phyloP scores from a whole-genome alignment of 92 coral and sea anemone species.

The Zoanthus gigantus region DNA sequence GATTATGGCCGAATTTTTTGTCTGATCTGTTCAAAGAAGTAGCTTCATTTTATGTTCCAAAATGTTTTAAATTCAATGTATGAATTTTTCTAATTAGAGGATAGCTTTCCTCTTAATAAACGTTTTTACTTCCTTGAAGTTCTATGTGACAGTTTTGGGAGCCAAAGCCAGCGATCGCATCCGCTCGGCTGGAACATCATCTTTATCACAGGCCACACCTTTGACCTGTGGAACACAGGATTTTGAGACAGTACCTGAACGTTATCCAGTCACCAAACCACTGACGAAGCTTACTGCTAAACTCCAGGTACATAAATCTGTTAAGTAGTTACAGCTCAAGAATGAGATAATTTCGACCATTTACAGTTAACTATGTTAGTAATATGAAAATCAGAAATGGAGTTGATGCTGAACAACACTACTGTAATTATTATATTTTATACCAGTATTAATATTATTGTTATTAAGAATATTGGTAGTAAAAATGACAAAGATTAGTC shows the following conservation, averaged over 20 bases:
- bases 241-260: slow-evolving; percentile 67
- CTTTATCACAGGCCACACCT: slow-evolving; percentile 64
- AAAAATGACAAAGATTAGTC: too few species aligned
- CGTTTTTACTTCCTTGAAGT: slow-evolving; percentile 48
- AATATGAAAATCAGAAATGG: too few species aligned
- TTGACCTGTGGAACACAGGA: slow-evolving; percentile 88
- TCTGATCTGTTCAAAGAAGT: too few species aligned
- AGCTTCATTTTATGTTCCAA: too few species aligned
- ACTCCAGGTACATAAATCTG: slow-evolving; percentile 57
- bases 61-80: too few species aligned
- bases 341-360: not conserved
- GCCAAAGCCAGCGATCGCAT: slow-evolving; percentile 86
- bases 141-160: slow-evolving; percentile 81
- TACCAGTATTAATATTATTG: too few species aligned
- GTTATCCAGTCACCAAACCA: slow-evolving; percentile 80
- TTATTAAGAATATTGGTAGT: too few species aligned
- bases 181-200: slow-evolving; percentile 86
- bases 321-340: slow-evolving; percentile 2
- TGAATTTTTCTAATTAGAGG: too few species aligned
- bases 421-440: too few species aligned
- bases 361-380: not conserved
- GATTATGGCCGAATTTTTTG: too few species aligned
- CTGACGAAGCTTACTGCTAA: slow-evolving; percentile 85
- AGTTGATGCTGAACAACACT: too few species aligned
- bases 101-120: too few species aligned